A percentile compares a stretch with the other conserved stretches of the same genome.
These are phyloP conservation scores for Baryphthengus martii DNA, from an alignment of 2,113 vertebrate species.

Conservation along the genomic window DNA sequence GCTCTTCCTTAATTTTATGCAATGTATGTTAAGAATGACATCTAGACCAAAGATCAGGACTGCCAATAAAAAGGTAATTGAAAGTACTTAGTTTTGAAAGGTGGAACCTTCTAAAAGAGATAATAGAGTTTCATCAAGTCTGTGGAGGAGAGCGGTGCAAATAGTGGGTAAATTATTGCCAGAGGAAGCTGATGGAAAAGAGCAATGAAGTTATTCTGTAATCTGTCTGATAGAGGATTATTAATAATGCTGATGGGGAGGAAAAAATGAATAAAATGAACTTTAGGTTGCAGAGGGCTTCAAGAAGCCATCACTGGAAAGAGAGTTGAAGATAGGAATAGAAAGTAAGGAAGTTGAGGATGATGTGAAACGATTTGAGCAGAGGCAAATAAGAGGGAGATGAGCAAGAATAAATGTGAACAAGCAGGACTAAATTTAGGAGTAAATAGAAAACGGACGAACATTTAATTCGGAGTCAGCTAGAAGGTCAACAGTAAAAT, in stretches of 20 bases:
- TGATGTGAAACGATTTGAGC: not conserved
- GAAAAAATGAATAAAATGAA: not conserved
- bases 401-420: conserved; percentile 27
- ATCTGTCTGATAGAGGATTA: not conserved
- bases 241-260: not conserved
- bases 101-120: not conserved
- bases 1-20: conserved; percentile 19
- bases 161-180: not conserved
- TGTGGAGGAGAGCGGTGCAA: not conserved
- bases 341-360: not conserved
- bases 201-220: not conserved
- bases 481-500: conserved; percentile 23
- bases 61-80: not conserved
- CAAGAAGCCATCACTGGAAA: not conserved
- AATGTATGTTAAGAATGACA: not conserved
- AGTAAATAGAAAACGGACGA: conserved; percentile 32
- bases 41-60: not conserved
- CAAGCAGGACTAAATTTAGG: not conserved
- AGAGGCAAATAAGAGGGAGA: conserved; percentile 8
- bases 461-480: conserved; percentile 16
- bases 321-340: not conserved
- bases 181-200: not conserved
- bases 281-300: not conserved
- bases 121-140: not conserved
- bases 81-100: conserved; percentile 1